Base-by-base conservation (phyloP, 2,113 vertebrate genomes). In the Vireo altiloquus region DNA sequence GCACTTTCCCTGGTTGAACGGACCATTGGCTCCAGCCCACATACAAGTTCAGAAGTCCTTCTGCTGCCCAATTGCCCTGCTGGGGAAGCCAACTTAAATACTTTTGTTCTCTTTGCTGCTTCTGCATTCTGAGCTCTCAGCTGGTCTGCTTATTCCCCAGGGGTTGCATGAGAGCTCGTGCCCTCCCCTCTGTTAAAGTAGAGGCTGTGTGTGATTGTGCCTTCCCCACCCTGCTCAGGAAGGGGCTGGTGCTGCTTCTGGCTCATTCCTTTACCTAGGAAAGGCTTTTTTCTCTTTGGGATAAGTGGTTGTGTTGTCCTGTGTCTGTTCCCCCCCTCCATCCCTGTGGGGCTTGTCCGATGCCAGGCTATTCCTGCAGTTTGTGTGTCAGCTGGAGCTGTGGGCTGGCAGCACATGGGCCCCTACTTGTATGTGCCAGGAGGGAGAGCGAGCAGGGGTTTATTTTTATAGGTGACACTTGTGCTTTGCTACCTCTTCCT, bases 11-110 rank as follows among this genome's bases (percentile, higher is more conserved):
- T 27, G 10, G 12, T 28, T 70, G 65, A 59, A 23, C 7, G 23
- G 37, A 35, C 65, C 31, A 6, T 19, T 52, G 46, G 46, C 65
- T 39, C 10, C 35, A 15, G 79, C 63, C 27, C 47, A 6, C 11
- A 2, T 5, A 4, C 15, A 6, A 28, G 49, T 25, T 23, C 3
- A 6, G 12, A 53, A 52, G 77, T 11, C 30, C 15, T 1, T 11
- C 49, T 60, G 60, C 56, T 69, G 42, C 12, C 52, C 37, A n/a
- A 40, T 50, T 44, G 44, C 40, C 59, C 42, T n/a, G 10, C 21
- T 21, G 56, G 64, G 53, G 47, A 66, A n/a, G 30, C n/a, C 25
- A 6, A 9, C 28, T 42, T n/a, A 46, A 1, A 30, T 59, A 13
- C 12, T 46, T 66, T 39, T 54, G 37, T 52, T 56, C 23, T 33